These are phyloP conservation scores for Leptopterna dolabrata DNA, from an alignment of 2,888 invertebrate genomes.

Conservation along the genomic window DNA sequence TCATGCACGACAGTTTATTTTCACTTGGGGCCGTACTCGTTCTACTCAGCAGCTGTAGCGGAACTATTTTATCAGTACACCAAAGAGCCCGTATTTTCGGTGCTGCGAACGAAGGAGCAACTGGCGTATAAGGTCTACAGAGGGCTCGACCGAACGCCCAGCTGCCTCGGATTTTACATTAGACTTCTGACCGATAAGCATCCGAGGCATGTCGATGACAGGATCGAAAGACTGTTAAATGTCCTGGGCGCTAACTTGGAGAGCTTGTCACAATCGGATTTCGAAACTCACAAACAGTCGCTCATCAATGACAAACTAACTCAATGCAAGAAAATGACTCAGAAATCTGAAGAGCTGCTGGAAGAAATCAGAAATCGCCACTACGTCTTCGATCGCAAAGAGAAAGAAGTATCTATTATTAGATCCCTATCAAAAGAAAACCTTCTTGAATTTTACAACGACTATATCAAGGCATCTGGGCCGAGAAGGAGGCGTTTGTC, in stretches of 20 bases:
- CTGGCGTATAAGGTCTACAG: background rate
- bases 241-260: background rate
- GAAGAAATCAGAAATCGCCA: background rate
- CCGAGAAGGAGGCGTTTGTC: background rate
- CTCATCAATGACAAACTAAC: background rate
- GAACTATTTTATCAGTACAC: conserved; percentile 8
- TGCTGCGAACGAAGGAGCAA: conserved; percentile 10
- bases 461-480: background rate
- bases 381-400: background rate
- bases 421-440: background rate
- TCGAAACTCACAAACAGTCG: conserved; percentile 17
- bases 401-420: background rate
- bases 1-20: conserved; percentile 5
- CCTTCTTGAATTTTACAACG: background rate
- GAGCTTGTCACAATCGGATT: background rate
- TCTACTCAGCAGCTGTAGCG: background rate
- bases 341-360: background rate
- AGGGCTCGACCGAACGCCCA: background rate
- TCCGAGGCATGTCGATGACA: background rate
- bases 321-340: background rate
- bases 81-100: conserved; percentile 18
- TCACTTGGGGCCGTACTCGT: background rate
- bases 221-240: background rate
- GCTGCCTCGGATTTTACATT: background rate
- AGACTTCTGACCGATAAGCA: conserved; percentile 1